These are phyloP conservation scores for Cromileptes altivelis DNA, from an alignment of 2,113 vertebrate genomes.

Conservation along the genomic window DNA sequence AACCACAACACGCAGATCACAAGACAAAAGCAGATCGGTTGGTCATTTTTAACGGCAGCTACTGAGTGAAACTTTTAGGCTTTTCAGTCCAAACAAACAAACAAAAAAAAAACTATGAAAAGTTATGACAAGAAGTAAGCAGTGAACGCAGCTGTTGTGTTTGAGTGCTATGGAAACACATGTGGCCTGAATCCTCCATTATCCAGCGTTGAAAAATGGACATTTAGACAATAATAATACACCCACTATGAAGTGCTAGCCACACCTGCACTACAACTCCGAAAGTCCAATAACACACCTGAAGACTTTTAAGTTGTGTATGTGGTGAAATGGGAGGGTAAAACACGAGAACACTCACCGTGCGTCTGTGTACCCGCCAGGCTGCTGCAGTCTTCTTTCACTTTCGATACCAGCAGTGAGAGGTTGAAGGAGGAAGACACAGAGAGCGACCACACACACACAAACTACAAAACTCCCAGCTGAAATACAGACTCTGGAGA, in stretches of 20 bases:
- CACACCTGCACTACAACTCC: fast-evolving
- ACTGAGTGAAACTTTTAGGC: background rate
- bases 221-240: background rate
- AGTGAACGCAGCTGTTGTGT: slow-evolving; percentile 23
- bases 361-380: background rate
- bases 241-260: background rate
- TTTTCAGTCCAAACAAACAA: background rate
- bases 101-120: background rate
- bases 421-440: fast-evolving
- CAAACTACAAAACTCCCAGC: background rate
- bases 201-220: too few relatives aligned
- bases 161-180: slow-evolving; percentile 27
- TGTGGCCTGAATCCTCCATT: fast-evolving
- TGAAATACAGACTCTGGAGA: fast-evolving
- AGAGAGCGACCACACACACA: background rate
- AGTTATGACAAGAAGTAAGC: background rate
- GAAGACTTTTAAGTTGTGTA: background rate
- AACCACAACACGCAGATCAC: background rate
- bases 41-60: background rate
- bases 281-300: fast-evolving
- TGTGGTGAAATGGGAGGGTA: slow-evolving; percentile 21
- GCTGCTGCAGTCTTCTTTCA: background rate
- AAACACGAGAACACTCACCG: slow-evolving; percentile 2
- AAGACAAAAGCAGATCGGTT: background rate
- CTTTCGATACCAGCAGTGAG: slow-evolving; percentile 11